phyloP scores from a whole-genome alignment of 2,888 invertebrate species.

The Nemapogon koenigi region DNA sequence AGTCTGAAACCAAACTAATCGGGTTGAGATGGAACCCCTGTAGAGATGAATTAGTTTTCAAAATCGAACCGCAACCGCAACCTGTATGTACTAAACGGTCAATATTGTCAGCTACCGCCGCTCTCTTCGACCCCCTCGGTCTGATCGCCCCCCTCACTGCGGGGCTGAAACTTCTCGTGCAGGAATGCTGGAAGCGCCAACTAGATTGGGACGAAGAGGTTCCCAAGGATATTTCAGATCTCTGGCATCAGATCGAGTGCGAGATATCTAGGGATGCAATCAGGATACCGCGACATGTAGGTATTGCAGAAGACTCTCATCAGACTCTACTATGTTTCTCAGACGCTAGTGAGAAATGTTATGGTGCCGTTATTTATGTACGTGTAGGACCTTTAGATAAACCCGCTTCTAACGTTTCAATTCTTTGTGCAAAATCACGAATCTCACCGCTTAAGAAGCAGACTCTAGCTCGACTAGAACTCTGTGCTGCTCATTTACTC shows the following conservation, averaged over 20 bases:
- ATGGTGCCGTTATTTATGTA: conserved; percentile 12
- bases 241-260: conserved; percentile 8
- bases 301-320: neutral
- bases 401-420: neutral
- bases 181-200: conserved; percentile 11
- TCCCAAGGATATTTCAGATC: conserved; percentile 10
- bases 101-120: conserved; percentile 15
- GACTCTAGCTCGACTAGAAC: conserved; percentile 7
- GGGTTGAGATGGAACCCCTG: conserved; percentile 10
- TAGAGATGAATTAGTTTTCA: conserved; percentile 3
- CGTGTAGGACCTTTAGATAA: neutral
- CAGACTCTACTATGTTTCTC: conserved; percentile 1
- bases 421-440: conserved; percentile 7
- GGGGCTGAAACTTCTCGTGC: conserved; percentile 14
- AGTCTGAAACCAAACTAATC: conserved; percentile 7
- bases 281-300: conserved; percentile 5
- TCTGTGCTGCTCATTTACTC: conserved; percentile 2
- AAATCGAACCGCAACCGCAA: neutral
- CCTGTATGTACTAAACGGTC: conserved; percentile 15
- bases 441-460: neutral
- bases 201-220: conserved; percentile 15
- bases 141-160: conserved; percentile 14
- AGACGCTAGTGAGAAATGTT: conserved; percentile 14
- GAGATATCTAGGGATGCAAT: neutral
- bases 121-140: conserved; percentile 15